These are phyloP conservation scores for Dolomedes plantarius DNA, from an alignment of 2,888 invertebrate genomes.

Conservation along the genomic window DNA sequence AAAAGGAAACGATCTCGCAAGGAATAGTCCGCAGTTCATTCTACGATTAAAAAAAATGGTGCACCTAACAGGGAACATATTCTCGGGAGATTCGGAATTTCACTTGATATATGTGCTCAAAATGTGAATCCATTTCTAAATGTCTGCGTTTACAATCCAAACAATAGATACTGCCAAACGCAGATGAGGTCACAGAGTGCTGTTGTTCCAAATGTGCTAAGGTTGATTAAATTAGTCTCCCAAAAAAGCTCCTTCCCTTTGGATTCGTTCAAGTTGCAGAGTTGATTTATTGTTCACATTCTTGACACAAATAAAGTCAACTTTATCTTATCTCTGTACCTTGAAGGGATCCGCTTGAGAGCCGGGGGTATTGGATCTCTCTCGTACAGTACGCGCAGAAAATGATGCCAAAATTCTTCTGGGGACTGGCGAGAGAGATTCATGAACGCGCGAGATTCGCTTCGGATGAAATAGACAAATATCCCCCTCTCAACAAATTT, in stretches of 20 bases:
- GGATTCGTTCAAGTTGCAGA: slow-evolving; percentile 47
- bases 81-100: not conserved
- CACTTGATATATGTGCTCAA: not conserved
- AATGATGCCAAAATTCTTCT: not conserved
- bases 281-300: slow-evolving; percentile 51
- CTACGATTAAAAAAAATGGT: too few species aligned
- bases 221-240: slow-evolving; percentile 39
- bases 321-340: slow-evolving; percentile 27
- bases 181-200: slow-evolving; percentile 15
- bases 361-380: not conserved
- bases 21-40: too few species aligned
- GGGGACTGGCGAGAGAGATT: not conserved
- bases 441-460: not conserved
- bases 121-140: not conserved
- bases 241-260: slow-evolving; percentile 27
- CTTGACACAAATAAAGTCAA: slow-evolving; percentile 43
- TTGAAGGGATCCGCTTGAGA: not conserved
- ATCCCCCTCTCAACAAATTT: too few species aligned
- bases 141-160: not conserved
- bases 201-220: slow-evolving; percentile 26
- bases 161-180: not conserved
- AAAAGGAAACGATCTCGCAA: too few species aligned
- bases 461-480: not conserved
- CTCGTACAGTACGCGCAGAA: not conserved
- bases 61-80: too few species aligned